These are phyloP conservation scores for Vireo griseus DNA, from an alignment of 2,797 vertebrate species.

Conservation along the genomic window DNA sequence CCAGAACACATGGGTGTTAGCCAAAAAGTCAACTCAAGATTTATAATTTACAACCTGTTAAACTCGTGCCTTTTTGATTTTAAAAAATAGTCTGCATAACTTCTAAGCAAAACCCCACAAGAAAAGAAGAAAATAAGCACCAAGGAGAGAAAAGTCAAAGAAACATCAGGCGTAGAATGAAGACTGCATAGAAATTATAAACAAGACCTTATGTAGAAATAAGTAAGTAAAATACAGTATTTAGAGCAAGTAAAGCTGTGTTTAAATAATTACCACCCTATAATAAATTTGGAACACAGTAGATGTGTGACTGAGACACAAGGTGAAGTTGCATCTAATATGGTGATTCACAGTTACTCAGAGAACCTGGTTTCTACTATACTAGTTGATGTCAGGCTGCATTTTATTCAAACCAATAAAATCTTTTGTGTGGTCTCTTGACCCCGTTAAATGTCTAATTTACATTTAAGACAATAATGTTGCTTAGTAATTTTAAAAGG, in stretches of 20 bases:
- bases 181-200: neutral
- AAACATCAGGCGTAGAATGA: neutral
- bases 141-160: neutral
- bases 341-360: constrained; percentile 23
- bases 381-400: constrained; percentile 11
- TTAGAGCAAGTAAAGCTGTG: neutral
- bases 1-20: neutral
- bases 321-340: neutral
- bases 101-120: neutral
- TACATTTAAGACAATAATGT: constrained; percentile 50
- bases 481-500: constrained; percentile 43
- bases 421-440: constrained; percentile 53
- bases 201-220: neutral
- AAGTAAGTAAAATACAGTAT: neutral
- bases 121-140: neutral
- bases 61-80: neutral
- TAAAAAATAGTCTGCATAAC: neutral
- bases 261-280: neutral
- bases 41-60: neutral
- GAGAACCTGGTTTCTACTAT: constrained; percentile 9
- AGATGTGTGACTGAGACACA: neutral
- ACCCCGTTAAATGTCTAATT: constrained; percentile 43
- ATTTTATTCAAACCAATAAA: constrained; percentile 64
- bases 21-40: neutral
- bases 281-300: neutral